phyloP scores from a whole-genome alignment of 2,797 vertebrate species.

The Crocodylus rhombifer region DNA sequence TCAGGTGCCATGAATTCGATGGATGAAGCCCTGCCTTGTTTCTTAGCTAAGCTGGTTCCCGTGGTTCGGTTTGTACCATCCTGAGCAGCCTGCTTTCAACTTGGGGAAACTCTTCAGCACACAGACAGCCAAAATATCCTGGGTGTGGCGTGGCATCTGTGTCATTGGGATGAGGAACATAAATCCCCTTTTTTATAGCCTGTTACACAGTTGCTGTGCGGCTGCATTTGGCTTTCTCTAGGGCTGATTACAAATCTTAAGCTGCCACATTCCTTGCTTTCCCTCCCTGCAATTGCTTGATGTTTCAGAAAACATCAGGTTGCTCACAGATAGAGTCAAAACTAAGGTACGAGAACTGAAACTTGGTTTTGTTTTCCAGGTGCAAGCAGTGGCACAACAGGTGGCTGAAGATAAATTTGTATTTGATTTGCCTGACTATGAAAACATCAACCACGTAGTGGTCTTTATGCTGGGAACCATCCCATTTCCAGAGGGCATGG shows the following conservation, averaged over 20 bases:
- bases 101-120: constrained; percentile 67
- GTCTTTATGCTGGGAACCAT: constrained; percentile 97
- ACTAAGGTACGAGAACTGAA: neutral
- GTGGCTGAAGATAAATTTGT: constrained; percentile 95
- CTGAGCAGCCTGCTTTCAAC: constrained; percentile 65
- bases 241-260: constrained; percentile 36
- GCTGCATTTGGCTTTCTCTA: constrained; percentile 58
- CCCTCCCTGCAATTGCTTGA: neutral
- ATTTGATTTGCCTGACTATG: constrained; percentile 93
- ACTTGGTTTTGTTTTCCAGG: constrained; percentile 77
- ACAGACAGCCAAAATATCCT: constrained; percentile 60
- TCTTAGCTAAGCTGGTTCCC: constrained; percentile 69
- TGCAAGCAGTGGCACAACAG: constrained; percentile 93
- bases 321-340: neutral
- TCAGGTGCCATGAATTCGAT: neutral
- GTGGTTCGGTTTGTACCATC: constrained; percentile 67
- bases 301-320: constrained; percentile 38
- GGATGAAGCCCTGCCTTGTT: constrained; percentile 67
- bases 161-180: constrained; percentile 55
- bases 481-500: constrained; percentile 95
- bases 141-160: constrained; percentile 52
- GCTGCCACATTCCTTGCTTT: constrained; percentile 30
- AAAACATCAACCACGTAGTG: constrained; percentile 95
- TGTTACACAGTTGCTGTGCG: constrained; percentile 54
- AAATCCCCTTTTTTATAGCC: constrained; percentile 26